Conservation (phyloP, 2,888 invertebrate genomes). For the Drosophila parthenogenetica region DNA sequence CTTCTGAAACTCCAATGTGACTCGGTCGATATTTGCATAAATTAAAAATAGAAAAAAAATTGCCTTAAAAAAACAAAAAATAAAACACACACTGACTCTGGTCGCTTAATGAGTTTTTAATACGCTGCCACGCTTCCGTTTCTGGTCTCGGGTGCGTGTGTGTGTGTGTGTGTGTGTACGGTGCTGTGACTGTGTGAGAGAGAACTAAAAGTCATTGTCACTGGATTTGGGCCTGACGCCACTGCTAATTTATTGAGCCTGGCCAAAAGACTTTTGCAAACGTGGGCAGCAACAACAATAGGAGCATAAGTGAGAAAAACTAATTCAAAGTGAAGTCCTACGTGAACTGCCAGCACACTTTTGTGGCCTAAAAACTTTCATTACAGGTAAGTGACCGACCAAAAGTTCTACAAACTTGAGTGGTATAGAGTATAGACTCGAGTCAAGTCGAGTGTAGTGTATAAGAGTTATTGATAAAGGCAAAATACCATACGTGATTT, state of each 20-base stretch:
- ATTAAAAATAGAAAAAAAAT: constrained; percentile 52
- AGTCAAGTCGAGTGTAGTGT: background rate
- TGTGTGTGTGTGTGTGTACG: constrained; percentile 25
- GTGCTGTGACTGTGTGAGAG: constrained; percentile 4
- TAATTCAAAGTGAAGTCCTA: constrained; percentile 45
- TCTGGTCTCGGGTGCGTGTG: constrained; percentile 14
- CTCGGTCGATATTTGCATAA: constrained; percentile 78
- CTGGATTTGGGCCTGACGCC: constrained; percentile 53
- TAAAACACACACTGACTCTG: constrained; percentile 38
- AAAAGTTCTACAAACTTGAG: constrained; percentile 2
- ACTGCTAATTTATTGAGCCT: constrained; percentile 72
- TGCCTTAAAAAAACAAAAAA: constrained; percentile 24
- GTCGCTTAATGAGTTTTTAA: constrained; percentile 78
- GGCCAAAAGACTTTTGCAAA: constrained; percentile 42
- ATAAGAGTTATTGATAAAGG: constrained; percentile 13
- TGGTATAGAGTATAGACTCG: background rate
- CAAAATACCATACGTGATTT: constrained; percentile 24
- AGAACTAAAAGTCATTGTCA: constrained; percentile 66
- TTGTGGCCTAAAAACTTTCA: constrained; percentile 29
- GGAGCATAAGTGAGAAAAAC: constrained; percentile 32
- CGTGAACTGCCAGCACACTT: constrained; percentile 17
- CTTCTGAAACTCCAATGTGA: constrained; percentile 25
- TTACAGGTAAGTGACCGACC: constrained; percentile 19
- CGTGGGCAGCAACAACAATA: constrained; percentile 38
- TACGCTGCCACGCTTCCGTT: constrained; percentile 61